Evolutionary conservation across 92 coral and sea anemone genomes (phyloP).

Genomic region (Diadumene lineata): DNA sequence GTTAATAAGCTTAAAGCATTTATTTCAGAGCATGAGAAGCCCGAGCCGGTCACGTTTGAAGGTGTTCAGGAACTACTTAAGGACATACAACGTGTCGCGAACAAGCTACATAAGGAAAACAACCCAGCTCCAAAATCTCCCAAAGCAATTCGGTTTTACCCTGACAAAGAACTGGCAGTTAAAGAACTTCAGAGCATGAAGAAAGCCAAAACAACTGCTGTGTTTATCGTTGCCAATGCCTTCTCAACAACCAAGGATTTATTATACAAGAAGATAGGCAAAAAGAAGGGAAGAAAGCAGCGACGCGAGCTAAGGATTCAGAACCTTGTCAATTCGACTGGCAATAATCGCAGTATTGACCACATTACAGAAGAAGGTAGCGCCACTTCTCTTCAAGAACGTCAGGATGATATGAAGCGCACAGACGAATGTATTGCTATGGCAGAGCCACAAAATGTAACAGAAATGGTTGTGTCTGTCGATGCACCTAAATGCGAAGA

Average conservation of each 20-base stretch:
- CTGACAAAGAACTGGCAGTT: slow-evolving; percentile 14
- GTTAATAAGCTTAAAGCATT: slow-evolving; percentile 6
- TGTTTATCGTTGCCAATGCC: slow-evolving; percentile 18
- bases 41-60: neutral
- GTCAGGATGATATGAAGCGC: neutral
- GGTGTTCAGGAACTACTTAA: slow-evolving; percentile 13
- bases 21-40: neutral
- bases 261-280: neutral
- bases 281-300: neutral
- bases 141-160: slow-evolving; percentile 18
- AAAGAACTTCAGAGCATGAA: slow-evolving; percentile 18
- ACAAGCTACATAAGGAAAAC: slow-evolving; percentile 7
- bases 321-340: neutral
- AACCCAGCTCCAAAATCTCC: neutral
- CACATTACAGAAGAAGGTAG: slow-evolving; percentile 2
- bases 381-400: neutral
- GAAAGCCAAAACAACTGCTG: neutral
- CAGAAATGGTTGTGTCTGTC: too few species aligned
- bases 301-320: neutral
- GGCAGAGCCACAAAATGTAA: too few species aligned
- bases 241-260: neutral
- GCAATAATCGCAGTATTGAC: neutral
- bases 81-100: slow-evolving; percentile 6
- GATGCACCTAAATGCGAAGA: too few species aligned
- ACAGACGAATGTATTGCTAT: too few species aligned